Conservation (phyloP, 2,888 invertebrate genomes). For the Notodonta ziczac region DNA sequence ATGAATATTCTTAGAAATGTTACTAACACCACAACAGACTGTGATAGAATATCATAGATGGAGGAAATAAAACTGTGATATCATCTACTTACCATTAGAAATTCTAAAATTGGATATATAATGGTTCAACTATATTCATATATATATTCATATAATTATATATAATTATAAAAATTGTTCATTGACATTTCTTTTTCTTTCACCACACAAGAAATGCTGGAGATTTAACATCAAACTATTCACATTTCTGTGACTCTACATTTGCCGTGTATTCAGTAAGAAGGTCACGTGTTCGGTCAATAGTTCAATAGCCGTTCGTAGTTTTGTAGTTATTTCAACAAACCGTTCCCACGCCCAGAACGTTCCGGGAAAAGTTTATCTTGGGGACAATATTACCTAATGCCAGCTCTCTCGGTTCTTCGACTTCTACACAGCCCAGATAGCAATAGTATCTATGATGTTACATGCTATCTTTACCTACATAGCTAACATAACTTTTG, state of each 20-base stretch:
- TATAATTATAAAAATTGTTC: no score
- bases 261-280: neutral
- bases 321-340: constrained; percentile 65
- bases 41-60: neutral
- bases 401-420: neutral
- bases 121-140: no score
- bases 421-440: neutral
- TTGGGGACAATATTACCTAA: constrained; percentile 13
- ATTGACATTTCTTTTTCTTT: no score
- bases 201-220: no score
- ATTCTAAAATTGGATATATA: no score
- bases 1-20: neutral
- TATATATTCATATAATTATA: no score
- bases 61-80: neutral
- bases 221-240: no score
- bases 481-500: no score
- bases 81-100: no score
- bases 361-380: constrained; percentile 60
- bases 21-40: neutral
- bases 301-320: constrained; percentile 58
- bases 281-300: constrained; percentile 54
- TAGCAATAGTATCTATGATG: neutral
- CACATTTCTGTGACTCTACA: no score
- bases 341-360: constrained; percentile 60
- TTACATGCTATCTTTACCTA: neutral